Evolutionary conservation across 2,113 vertebrate genomes (phyloP), one percentile per base, ranked within the genome.

Genomic region (Illadopsis cleaveri): DNA sequence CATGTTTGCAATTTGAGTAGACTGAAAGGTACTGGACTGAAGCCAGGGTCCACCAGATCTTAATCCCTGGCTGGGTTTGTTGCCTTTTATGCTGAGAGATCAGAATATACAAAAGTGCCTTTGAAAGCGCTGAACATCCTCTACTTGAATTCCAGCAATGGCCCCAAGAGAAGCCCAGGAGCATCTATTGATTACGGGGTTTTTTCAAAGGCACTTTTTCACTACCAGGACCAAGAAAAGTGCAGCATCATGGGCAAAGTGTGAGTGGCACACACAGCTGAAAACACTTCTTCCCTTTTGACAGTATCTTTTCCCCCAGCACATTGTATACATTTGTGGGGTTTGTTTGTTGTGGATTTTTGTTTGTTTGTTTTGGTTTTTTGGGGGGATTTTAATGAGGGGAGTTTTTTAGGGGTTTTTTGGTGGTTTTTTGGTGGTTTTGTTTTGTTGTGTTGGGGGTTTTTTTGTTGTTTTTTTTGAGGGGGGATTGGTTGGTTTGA

Each of bases 111-210:
- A 45, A 89, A 97, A 95, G 86, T 94, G 86, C 82, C 94, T 95
- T 97, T 92, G 87, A 92, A 96, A 94, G 72, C 20, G 65, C 82
- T 89, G 3, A 71, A n/a, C 66, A 75, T 94, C 82, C 91, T 92
- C 87, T 76, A 4, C 77, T 82, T 93, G 68, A 82, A 66, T 88
- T 92, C 82, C 78, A 96, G 57, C 80, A 48, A 15, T 5, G 51
- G 79, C 79, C 94, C 91, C 92, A 70, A 38, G 93, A 95, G 96
- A 94, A 95, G 76, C 56, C 92, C 90, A 54, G 93, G 78, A 96
- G 76, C 86, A 80, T 82, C 58, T 97, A 89, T 94, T 92, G 96
- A 94, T 97, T 93, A 40, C 61, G 73, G 57, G n/a, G 3, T 2
- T 81, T 78, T 96, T 92, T 93, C 82, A 88, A 94, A 96, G 72